phyloP scores from a whole-genome alignment of 2,113 vertebrate species.

The Odontophorus gujanensis region DNA sequence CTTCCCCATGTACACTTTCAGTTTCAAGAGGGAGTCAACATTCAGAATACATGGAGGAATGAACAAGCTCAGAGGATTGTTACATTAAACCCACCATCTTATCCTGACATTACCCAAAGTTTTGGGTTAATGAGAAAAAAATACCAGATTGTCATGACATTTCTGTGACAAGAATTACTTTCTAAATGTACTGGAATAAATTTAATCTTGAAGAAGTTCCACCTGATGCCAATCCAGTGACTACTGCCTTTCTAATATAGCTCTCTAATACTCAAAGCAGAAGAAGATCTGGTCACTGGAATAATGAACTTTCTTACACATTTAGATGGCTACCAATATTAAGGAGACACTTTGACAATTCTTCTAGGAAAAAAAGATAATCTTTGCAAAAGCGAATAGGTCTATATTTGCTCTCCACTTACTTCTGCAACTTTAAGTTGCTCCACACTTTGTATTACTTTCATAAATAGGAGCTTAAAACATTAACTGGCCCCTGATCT shows the following conservation, averaged over 20 bases:
- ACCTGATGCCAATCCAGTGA: not conserved
- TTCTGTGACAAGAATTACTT: conserved; percentile 47
- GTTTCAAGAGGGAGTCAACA: not conserved
- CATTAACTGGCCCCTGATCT: not conserved
- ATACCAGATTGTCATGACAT: not conserved
- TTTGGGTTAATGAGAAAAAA: not conserved
- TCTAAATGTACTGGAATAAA: conserved; percentile 36
- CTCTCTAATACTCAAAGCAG: not conserved
- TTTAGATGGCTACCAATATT: not conserved
- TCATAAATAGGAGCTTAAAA: not conserved
- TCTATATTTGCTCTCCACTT: not conserved
- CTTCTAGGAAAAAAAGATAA: conserved; percentile 4
- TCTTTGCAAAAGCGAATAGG: not conserved
- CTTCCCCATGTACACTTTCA: conserved; percentile 9
- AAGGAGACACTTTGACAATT: not conserved
- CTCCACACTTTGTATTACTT: not conserved
- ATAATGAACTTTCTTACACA: conserved; percentile 22
- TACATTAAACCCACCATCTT: conserved; percentile 1
- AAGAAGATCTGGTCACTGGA: not conserved
- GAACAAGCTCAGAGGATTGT: not conserved
- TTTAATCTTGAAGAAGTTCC: conserved; percentile 34
- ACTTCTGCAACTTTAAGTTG: not conserved
- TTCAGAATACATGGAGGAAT: not conserved
- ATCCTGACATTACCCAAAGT: not conserved
- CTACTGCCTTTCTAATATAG: not conserved